phyloP scores from a whole-genome alignment of 2,113 vertebrate genomes.

The Centropus bengalensis region DNA sequence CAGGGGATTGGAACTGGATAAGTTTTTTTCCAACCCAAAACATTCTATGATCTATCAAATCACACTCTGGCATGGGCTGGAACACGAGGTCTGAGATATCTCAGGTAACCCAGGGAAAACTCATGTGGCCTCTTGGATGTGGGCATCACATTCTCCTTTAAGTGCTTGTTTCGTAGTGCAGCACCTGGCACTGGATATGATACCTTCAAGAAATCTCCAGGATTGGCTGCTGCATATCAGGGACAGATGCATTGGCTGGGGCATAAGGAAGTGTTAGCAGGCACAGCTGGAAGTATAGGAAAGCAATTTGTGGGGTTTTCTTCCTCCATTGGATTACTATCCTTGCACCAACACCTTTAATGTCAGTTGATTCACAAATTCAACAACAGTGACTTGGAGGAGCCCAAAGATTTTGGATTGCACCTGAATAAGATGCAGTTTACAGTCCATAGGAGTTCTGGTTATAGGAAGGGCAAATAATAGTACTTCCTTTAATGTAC shows the following conservation, averaged over 20 bases:
- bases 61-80: no score
- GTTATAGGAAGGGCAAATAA: neutral
- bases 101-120: neutral
- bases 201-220: accelerated
- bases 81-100: neutral
- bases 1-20: neutral
- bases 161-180: neutral
- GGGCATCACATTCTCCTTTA: neutral
- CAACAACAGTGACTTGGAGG: neutral
- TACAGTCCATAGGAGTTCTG: neutral
- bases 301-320: neutral
- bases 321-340: neutral
- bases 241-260: neutral
- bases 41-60: neutral
- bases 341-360: neutral
- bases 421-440: accelerated
- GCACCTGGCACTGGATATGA: neutral
- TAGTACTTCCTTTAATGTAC: neutral
- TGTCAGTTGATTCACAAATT: neutral
- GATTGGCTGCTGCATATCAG: neutral
- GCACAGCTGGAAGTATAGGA: neutral
- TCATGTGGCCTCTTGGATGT: accelerated
- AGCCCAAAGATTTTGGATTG: neutral
- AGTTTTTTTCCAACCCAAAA: neutral
- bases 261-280: neutral